These are phyloP conservation scores for Ciconia maguari DNA, from an alignment of 2,113 vertebrate species.

Conservation along the genomic window DNA sequence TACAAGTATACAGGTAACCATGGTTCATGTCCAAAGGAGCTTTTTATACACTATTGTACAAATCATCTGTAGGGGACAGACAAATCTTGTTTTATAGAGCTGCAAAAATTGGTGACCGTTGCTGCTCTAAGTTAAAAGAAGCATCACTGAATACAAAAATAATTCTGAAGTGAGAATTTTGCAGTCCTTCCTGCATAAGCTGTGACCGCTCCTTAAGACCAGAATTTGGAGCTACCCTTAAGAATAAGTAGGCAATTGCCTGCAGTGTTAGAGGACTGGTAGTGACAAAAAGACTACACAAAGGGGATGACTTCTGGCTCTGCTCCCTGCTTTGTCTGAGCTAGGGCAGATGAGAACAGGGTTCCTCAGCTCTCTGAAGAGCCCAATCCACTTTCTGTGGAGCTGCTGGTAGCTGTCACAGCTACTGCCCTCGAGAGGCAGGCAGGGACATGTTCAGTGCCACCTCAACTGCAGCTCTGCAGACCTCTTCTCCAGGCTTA, in stretches of 20 bases:
- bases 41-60: background rate
- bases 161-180: background rate
- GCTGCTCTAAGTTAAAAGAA: background rate
- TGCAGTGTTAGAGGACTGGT: background rate
- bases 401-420: background rate
- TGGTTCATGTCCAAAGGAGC: background rate
- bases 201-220: background rate
- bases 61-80: background rate
- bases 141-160: background rate
- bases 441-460: too few species aligned
- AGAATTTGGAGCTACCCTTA: background rate
- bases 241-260: background rate
- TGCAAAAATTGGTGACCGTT: background rate
- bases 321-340: background rate
- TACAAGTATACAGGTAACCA: background rate
- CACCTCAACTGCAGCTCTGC: background rate
- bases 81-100: background rate
- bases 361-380: background rate
- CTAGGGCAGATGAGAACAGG: background rate
- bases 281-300: background rate
- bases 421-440: background rate
- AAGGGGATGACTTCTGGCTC: background rate
- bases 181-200: background rate
- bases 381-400: accelerated
- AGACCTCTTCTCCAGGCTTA: background rate